Conservation (phyloP, 2,797 vertebrate genomes). For the Thripadectes ignobilis region DNA sequence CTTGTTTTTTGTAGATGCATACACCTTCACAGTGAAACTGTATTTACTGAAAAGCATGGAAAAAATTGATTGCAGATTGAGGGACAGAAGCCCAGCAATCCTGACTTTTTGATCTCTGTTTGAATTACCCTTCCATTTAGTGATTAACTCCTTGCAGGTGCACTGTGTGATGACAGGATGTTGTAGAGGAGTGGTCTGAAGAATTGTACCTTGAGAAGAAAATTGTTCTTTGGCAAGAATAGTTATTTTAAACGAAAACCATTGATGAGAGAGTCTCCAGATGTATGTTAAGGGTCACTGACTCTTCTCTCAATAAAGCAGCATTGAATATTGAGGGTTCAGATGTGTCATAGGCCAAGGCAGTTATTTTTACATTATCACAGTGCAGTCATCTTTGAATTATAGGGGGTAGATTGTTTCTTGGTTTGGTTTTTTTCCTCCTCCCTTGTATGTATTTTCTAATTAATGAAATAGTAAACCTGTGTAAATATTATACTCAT, state of each 20-base stretch:
- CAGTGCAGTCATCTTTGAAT: not conserved
- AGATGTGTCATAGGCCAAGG: not conserved
- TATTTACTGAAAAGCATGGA: not conserved
- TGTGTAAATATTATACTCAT: not conserved
- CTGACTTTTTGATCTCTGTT: not conserved
- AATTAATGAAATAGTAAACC: not conserved
- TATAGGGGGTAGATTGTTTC: not conserved
- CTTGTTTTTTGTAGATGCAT: not conserved
- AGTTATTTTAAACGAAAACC: not conserved
- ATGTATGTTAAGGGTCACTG: not conserved
- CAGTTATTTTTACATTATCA: not conserved
- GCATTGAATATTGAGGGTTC: not conserved
- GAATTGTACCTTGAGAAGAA: not conserved
- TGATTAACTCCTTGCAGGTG: not conserved
- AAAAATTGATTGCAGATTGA: not conserved
- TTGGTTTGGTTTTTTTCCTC: not conserved
- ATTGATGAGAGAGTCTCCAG: not conserved
- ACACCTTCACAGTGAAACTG: not conserved
- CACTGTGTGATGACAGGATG: not conserved
- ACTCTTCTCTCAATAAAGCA: not conserved
- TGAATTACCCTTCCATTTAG: not conserved
- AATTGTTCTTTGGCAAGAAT: not conserved
- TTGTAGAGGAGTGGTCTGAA: not conserved
- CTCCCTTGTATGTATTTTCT: not conserved
- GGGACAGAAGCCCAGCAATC: not conserved